A percentile compares a stretch with the other conserved stretches of the same genome.
These are phyloP conservation scores for Ochotona curzoniae DNA, from an alignment of 2,113 vertebrate genomes.

Conservation along the genomic window DNA sequence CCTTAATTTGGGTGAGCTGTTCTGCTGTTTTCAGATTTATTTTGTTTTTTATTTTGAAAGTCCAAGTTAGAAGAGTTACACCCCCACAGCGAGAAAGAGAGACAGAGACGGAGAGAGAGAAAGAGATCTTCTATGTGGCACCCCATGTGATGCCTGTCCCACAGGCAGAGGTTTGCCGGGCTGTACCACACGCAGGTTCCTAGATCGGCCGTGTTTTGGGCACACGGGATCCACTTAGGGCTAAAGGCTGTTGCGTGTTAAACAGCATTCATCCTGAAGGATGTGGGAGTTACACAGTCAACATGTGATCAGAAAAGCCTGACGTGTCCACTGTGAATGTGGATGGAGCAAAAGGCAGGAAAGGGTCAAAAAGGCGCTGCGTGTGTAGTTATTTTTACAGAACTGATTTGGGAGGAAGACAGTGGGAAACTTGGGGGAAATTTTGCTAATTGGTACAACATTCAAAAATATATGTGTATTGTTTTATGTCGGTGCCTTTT, in stretches of 20 bases:
- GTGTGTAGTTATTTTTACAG: background rate
- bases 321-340: background rate
- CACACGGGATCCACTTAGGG: background rate
- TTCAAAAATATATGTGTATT: background rate
- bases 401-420: constrained; percentile 25
- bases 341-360: background rate
- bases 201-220: background rate
- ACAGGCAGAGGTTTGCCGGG: too few relatives aligned
- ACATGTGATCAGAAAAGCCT: background rate
- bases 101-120: too few relatives aligned
- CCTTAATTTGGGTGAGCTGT: background rate
- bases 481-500: constrained; percentile 22
- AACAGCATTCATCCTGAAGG: background rate
- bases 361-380: background rate
- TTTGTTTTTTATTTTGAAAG: too few relatives aligned
- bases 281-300: background rate
- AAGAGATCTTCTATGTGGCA: too few relatives aligned
- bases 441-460: constrained; percentile 38
- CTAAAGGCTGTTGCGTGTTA: background rate
- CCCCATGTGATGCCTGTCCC: too few relatives aligned
- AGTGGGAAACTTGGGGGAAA: constrained; percentile 44
- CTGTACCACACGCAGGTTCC: too few relatives aligned
- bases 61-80: too few relatives aligned
- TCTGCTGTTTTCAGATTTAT: too few relatives aligned
- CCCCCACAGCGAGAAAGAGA: too few relatives aligned